These are phyloP conservation scores for Acromyrmex charruanus DNA, from an alignment of 1,140 invertebrate species.

Conservation along the genomic window DNA sequence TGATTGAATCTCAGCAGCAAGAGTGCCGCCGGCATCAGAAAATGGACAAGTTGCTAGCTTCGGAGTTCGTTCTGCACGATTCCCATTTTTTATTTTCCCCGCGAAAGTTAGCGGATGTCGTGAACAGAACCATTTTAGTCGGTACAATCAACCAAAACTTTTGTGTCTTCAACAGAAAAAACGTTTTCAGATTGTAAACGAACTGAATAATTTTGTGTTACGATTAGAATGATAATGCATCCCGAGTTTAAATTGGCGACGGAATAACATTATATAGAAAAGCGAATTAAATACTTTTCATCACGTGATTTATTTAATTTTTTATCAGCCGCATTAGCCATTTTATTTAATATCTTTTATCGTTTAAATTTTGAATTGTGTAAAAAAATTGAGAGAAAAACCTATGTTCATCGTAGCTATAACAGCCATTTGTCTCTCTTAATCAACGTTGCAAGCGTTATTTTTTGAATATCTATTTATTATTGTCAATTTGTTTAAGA, in stretches of 20 bases:
- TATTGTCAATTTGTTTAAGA: conserved; percentile 57
- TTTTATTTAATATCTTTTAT: conserved; percentile 30
- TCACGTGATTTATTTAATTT: neutral
- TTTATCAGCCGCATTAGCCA: neutral
- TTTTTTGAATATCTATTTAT: conserved; percentile 54
- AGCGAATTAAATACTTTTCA: neutral
- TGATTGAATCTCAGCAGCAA: conserved; percentile 76
- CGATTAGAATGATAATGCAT: conserved; percentile 15
- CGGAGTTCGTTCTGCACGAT: conserved; percentile 18
- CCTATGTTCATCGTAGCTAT: conserved; percentile 1
- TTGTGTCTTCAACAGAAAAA: conserved; percentile 1
- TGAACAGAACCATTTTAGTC: neutral
- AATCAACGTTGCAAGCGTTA: conserved; percentile 21
- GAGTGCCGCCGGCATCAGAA: conserved; percentile 66
- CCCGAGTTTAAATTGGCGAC: neutral
- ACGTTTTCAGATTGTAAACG: neutral
- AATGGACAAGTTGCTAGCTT: conserved; percentile 74
- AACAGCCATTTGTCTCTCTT: conserved; percentile 25
- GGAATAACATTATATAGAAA: neutral
- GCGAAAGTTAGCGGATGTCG: conserved; percentile 27
- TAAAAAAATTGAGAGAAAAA: neutral
- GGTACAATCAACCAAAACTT: conserved; percentile 27
- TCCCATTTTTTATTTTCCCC: conserved; percentile 17
- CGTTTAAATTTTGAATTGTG: conserved; percentile 30
- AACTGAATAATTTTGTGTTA: neutral